Conservation (phyloP, 2,888 invertebrate species). For the Orthosia incerta region DNA sequence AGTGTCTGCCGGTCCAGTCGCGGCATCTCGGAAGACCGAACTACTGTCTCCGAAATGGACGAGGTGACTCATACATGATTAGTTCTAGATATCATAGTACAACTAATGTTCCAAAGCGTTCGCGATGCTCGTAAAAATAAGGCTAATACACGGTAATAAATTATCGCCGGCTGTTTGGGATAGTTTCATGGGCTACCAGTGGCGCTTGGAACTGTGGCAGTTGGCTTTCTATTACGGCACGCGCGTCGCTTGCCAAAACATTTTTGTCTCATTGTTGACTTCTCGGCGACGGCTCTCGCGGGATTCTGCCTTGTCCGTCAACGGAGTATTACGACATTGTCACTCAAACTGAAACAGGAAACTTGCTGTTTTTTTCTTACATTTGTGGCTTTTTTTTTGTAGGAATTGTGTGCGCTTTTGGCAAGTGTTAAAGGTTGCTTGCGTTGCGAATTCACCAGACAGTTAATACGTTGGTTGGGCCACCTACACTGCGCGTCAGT, state of each 20-base stretch:
- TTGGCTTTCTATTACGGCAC: constrained; percentile 74
- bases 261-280: constrained; percentile 83
- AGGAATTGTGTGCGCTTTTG: constrained; percentile 73
- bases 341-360: constrained; percentile 78
- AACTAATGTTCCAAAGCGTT: constrained; percentile 67
- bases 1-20: constrained; percentile 89
- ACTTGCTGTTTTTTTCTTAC: constrained; percentile 69
- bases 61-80: constrained; percentile 89
- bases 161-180: constrained; percentile 74
- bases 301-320: constrained; percentile 78
- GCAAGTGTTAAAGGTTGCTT: constrained; percentile 69
- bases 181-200: constrained; percentile 74
- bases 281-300: constrained; percentile 73
- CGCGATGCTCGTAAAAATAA: constrained; percentile 72
- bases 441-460: constrained; percentile 72
- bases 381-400: constrained; percentile 69
- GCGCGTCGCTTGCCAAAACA: constrained; percentile 81
- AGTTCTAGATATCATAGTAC: constrained; percentile 66
- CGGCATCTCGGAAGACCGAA: constrained; percentile 92
- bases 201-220: constrained; percentile 75
- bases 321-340: constrained; percentile 73
- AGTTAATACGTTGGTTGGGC: constrained; percentile 73
- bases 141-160: constrained; percentile 78
- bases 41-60: constrained; percentile 92
- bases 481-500: constrained; percentile 77